phyloP scores from a whole-genome alignment of 2,888 invertebrate genomes.

The Caenorhabditis sulstoni region DNA sequence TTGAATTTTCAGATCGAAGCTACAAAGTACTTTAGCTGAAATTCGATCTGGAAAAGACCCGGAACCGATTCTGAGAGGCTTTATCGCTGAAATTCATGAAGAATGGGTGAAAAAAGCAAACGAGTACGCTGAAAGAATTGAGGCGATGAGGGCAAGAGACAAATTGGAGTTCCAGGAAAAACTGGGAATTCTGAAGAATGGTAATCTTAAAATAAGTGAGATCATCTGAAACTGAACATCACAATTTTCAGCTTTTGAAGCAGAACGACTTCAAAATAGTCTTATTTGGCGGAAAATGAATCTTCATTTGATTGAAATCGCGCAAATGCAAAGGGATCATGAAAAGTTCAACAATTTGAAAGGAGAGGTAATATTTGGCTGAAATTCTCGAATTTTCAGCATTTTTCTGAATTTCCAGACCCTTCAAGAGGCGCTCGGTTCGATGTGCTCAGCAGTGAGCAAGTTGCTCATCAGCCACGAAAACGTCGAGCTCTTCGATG shows the following conservation, averaged over 20 bases:
- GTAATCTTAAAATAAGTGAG: background rate
- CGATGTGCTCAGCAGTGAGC: background rate
- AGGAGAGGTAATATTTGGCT: conserved; percentile 2
- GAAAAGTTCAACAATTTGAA: background rate
- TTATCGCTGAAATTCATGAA: background rate
- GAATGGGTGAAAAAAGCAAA: conserved; percentile 1
- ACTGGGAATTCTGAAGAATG: background rate
- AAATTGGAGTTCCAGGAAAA: conserved; percentile 1
- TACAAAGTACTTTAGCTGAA: background rate
- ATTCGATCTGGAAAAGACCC: background rate
- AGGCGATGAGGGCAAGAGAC: no score
- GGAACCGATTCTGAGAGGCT: background rate
- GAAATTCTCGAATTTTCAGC: background rate
- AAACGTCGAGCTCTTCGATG: conserved; percentile 1
- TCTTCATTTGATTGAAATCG: background rate
- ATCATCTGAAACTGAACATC: background rate
- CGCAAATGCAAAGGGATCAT: background rate
- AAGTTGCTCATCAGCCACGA: conserved; percentile 10
- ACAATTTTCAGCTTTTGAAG: background rate
- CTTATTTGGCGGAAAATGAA: background rate
- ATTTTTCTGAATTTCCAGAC: background rate
- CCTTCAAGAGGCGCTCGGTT: background rate
- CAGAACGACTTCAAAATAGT: background rate
- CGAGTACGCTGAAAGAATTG: background rate
- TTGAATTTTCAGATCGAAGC: no score